These are phyloP conservation scores for Melospiza melodia DNA, from an alignment of 2,113 vertebrate genomes.

Conservation along the genomic window DNA sequence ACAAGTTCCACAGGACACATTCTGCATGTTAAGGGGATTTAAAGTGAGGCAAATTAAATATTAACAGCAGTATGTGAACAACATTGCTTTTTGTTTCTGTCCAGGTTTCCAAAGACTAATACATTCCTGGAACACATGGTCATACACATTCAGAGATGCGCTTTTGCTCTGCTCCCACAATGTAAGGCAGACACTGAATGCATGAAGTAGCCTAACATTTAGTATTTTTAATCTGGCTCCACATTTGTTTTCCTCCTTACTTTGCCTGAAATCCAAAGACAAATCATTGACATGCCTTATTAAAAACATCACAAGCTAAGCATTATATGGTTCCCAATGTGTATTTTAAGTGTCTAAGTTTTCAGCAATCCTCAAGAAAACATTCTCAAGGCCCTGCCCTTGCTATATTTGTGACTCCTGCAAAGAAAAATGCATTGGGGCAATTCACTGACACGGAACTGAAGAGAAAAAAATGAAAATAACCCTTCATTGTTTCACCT, in stretches of 20 bases:
- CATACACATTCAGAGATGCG: neutral
- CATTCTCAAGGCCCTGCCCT: neutral
- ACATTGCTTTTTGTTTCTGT: neutral
- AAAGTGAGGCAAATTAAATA: conserved; percentile 11
- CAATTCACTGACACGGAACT: neutral
- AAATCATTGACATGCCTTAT: neutral
- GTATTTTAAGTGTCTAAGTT: neutral
- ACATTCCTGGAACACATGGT: neutral
- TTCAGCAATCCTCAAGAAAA: neutral
- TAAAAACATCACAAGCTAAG: neutral
- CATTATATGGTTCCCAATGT: neutral
- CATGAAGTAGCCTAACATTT: neutral
- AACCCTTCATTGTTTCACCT: neutral
- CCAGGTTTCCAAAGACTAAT: neutral
- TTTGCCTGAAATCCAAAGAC: neutral
- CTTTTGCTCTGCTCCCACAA: neutral
- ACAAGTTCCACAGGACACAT: neutral
- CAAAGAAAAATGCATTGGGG: neutral
- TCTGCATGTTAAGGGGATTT: neutral
- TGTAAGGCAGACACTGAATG: neutral
- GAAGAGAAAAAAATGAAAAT: neutral
- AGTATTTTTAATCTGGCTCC: neutral
- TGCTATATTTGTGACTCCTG: neutral
- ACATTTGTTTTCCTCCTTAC: neutral
- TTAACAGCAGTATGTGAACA: neutral